Base-by-base conservation (phyloP, 2,888 invertebrate species). In the Ichneumon xanthorius region DNA sequence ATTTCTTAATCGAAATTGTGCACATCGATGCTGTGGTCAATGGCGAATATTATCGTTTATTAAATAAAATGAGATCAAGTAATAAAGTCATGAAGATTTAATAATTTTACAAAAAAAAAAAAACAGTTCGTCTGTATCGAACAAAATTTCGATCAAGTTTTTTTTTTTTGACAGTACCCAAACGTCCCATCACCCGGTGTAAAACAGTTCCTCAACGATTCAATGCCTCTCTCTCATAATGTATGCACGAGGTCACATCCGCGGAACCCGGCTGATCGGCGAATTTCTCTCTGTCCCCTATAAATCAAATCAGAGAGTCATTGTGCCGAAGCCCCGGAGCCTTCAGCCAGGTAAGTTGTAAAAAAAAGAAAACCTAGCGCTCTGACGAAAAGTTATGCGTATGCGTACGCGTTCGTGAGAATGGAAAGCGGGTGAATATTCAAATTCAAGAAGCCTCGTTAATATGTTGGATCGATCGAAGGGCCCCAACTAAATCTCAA, bases 361-460 rank as follows among this genome's bases (percentile, higher is more conserved):
- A 85, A 84, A 87, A 87, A 87, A 81, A 72, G 26, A 11, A 63
- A 33, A 63, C 30, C 58, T 53, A 37, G 65, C 48, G 67, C 71
- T 67, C 58, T 72, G 85, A 82, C 70, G 84, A 85, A 70, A 80
- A 84, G 75, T 83, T 58, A 58, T 68, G 70, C 87, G 82, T 33
- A 30, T 30, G 63, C 33, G 78, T 85, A 87, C 81, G 75, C 53
- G 85, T 80, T 84, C 91, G 92, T 92, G 92, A 92, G 92, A 92
- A 92, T 92, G 89, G 90, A 91, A 91, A 91, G 86, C 89, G 88
- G 89, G 92, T 90, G 90, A 91, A 93, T 93, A 93, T 93, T 93
- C 92, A 93, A 93, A 93, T 93, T 93, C 91, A 83, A 88, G 89
- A 90, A 91, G 92, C 92, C 92, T 92, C 91, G 92, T 92, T 92